These are phyloP conservation scores for Athalia rosae DNA, from an alignment of 2,888 invertebrate genomes.

Conservation along the genomic window DNA sequence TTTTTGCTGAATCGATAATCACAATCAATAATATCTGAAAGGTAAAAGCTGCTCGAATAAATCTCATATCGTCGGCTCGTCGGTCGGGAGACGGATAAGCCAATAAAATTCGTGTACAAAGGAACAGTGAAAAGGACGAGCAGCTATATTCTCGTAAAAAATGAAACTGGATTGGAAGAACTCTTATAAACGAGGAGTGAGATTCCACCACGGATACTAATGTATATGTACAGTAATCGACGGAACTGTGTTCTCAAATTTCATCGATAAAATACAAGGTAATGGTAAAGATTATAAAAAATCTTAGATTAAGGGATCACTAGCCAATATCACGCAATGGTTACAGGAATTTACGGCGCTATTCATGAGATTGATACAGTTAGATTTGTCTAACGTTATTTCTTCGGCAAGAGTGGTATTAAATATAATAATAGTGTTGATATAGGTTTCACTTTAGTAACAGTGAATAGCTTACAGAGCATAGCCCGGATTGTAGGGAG, in stretches of 20 bases:
- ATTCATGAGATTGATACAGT: neutral
- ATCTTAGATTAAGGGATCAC: neutral
- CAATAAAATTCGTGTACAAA: too few species aligned
- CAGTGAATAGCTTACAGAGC: slow-evolving; percentile 35
- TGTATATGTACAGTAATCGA: too few species aligned
- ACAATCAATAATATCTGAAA: too few species aligned
- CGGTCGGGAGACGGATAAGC: too few species aligned
- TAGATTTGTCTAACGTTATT: slow-evolving; percentile 1
- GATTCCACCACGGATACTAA: too few species aligned
- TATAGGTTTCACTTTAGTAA: neutral
- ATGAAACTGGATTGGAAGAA: too few species aligned
- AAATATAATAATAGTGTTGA: neutral
- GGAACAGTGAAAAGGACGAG: too few species aligned
- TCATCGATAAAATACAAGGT: neutral
- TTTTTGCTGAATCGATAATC: too few species aligned
- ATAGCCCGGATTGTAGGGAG: slow-evolving; percentile 66
- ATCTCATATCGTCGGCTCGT: too few species aligned
- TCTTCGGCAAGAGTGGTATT: slow-evolving; percentile 23
- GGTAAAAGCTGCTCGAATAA: too few species aligned
- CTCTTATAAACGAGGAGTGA: too few species aligned
- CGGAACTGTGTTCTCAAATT: neutral
- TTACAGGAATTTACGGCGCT: slow-evolving; percentile 12
- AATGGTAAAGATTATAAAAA: neutral
- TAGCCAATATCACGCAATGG: slow-evolving; percentile 17
- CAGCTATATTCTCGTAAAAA: too few species aligned